Evolutionary conservation across 2,888 invertebrate species (phyloP).

Genomic region (Scelioninae gen. 1): DNA sequence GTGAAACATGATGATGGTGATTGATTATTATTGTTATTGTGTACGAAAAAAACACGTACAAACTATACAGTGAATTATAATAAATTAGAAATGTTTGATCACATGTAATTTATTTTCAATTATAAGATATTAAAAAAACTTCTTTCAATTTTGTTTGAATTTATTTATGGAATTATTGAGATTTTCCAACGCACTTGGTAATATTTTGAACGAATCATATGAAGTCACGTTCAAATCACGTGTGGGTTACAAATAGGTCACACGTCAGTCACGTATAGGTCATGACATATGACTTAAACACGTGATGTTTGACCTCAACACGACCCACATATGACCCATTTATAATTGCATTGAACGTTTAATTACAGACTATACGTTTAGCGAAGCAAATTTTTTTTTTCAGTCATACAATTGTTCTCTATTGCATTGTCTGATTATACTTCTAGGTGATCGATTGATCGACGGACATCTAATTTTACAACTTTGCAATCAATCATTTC

Average conservation of each 20-base stretch:
- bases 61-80: too few relatives aligned
- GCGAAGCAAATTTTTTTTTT: conserved; percentile 4
- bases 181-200: neutral
- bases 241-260: conserved; percentile 44
- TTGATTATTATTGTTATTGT: conserved; percentile 5
- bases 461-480: conserved; percentile 52
- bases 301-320: conserved; percentile 35
- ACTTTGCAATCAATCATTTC: conserved; percentile 35
- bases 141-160: too few relatives aligned
- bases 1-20: too few relatives aligned
- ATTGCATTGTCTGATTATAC: conserved; percentile 16
- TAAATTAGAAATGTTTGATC: too few relatives aligned
- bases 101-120: too few relatives aligned
- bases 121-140: too few relatives aligned
- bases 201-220: conserved; percentile 17
- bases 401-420: conserved; percentile 31
- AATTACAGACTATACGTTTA: conserved; percentile 18
- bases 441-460: conserved; percentile 49
- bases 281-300: conserved; percentile 27
- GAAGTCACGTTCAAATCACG: conserved; percentile 26
- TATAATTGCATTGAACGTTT: conserved; percentile 39
- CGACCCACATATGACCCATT: conserved; percentile 46
- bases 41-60: neutral
- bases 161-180: too few relatives aligned
- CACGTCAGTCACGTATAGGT: conserved; percentile 56